Base-by-base conservation (phyloP, 35 echinoderm and acorn worm species). In the Stichopus chloronotus region DNA sequence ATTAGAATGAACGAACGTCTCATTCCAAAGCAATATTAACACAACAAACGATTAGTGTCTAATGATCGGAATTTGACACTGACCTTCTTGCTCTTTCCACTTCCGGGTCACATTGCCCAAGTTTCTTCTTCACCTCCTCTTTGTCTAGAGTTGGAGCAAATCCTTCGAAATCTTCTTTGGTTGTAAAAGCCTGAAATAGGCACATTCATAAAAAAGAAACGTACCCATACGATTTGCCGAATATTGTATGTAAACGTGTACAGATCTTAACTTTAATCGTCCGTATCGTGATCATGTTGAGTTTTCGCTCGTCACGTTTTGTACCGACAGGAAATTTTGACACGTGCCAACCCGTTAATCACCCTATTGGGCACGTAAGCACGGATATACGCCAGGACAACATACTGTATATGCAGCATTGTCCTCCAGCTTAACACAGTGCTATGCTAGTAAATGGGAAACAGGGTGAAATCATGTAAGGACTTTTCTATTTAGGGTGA, bases 151-250 rank as follows among this genome's bases (percentile, higher is more conserved):
- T 61, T 72, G 30, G 59, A 54, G 59, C 43, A 54, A 89, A 89
- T 4, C 21, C 60, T 61, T 53, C 87, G 60, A 71, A 89, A 52
- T 89, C 60, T 89, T 89, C 87, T 71, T 89, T 89, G 60, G 87
- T 89, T 52, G 25, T 20, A 54, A 72, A 89, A 23, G 61, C 57
- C 87, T 87, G 56, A 53, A 83, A 54, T 30, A 81, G 22, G 22
- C 30, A 74, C 69, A 74, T 61, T 61, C 59, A 61, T 72, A 72
- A 72, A 43, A 43, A 43, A 3, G 30, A 43, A 16, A 22, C 22
- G 13, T 21, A 72, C 13, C 69, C 1, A 16, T 21, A 72, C 13
- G 4, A 16, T 72, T 72, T 72, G 69, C 13, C 69, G 69, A 72
- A 16, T 72, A 13, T 21, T 72, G 22, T 13, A 22, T 13, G 13